Conservation (phyloP, 2,113 vertebrate species). For the Aldabrachelys gigantea region DNA sequence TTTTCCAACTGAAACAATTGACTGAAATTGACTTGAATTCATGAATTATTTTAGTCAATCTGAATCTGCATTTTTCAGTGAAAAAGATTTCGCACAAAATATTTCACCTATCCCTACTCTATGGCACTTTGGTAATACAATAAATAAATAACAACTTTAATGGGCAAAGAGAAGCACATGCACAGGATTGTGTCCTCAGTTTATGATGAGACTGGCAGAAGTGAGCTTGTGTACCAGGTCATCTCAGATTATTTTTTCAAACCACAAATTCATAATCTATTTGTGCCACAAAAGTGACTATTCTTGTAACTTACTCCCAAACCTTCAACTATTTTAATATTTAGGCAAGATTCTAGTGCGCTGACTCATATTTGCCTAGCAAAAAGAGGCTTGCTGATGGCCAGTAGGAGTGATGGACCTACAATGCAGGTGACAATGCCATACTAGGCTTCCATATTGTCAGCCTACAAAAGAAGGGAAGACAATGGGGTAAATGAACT, state of each 20-base stretch:
- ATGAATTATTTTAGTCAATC: not conserved
- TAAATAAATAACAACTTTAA: not conserved
- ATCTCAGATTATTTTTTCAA: not conserved
- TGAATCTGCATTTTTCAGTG: not conserved
- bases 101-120: not conserved
- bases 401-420: not conserved
- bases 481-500: too few relatives aligned
- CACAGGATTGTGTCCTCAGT: not conserved
- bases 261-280: not conserved
- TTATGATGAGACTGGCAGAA: not conserved
- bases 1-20: not conserved
- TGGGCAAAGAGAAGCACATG: not conserved
- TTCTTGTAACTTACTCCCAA: not conserved
- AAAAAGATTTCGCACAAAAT: not conserved
- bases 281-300: not conserved
- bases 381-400: not conserved
- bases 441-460: too few relatives aligned
- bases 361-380: not conserved
- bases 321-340: not conserved
- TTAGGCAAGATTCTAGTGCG: not conserved
- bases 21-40: not conserved
- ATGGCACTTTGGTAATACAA: not conserved
- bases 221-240: not conserved
- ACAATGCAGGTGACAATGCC: not conserved
- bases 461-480: too few relatives aligned